Evolutionary conservation across 2,888 invertebrate genomes (phyloP).

Genomic region (Tipula lateralis): DNA sequence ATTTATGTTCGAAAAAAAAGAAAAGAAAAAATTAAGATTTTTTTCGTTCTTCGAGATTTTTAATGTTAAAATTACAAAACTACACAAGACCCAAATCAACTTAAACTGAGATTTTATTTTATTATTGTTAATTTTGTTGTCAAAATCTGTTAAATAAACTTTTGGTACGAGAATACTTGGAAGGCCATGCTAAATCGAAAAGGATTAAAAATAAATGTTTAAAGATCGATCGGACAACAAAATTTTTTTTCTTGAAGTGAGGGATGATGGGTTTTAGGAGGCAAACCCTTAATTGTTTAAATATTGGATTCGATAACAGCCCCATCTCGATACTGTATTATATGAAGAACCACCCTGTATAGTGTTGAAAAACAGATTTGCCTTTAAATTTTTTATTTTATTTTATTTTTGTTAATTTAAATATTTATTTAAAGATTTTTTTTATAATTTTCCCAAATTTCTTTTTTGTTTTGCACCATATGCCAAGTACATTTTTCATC

Average conservation of each 20-base stretch:
- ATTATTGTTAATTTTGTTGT: not conserved
- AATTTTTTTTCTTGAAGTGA: no score
- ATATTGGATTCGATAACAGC: no score
- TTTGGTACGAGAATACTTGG: not conserved
- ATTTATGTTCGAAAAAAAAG: not conserved
- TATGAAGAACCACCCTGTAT: no score
- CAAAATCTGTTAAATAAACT: not conserved
- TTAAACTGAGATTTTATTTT: not conserved
- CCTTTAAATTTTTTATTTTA: not conserved
- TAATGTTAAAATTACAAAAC: not conserved
- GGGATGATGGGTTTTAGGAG: no score
- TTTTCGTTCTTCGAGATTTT: not conserved
- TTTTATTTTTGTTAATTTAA: not conserved
- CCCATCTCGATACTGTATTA: no score
- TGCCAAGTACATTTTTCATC: not conserved
- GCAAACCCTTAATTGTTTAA: no score
- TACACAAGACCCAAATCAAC: not conserved
- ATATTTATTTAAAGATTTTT: not conserved
- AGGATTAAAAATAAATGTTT: no score
- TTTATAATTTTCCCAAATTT: not conserved
- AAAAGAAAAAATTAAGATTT: not conserved
- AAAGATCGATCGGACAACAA: no score
- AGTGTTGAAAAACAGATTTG: not conserved
- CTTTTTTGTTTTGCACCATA: not conserved
- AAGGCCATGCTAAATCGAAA: no score